Conservation (phyloP, 2,888 invertebrate genomes). For the Troglohyphantes excavatus region DNA sequence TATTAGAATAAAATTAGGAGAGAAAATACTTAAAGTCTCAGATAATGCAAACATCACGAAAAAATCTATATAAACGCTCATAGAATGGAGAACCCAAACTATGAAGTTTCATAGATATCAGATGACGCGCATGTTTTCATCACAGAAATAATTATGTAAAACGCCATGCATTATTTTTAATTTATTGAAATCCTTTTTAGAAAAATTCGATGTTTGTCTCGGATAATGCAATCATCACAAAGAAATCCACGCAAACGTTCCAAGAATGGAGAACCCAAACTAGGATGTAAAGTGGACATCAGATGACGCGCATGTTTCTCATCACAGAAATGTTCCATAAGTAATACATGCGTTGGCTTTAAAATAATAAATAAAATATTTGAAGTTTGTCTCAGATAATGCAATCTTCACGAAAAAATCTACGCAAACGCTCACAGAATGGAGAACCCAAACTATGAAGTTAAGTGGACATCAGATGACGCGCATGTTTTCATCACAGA, state of each 20-base stretch:
- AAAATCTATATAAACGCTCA: neutral
- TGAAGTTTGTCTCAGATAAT: neutral
- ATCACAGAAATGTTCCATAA: constrained; percentile 5
- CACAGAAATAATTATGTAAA: too few species aligned
- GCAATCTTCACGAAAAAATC: constrained; percentile 15
- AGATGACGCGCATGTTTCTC: constrained; percentile 36
- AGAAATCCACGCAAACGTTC: neutral
- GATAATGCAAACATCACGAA: constrained; percentile 33
- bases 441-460: neutral
- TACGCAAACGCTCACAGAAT: neutral
- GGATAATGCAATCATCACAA: constrained; percentile 38
- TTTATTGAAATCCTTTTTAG: too few species aligned
- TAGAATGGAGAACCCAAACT: neutral
- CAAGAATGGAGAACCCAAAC: constrained; percentile 10
- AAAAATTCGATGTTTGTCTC: neutral
- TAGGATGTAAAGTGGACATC: neutral
- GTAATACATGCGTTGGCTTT: too few species aligned
- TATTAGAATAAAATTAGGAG: too few species aligned
- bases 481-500: constrained; percentile 56
- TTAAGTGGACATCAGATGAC: constrained; percentile 30
- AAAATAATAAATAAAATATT: neutral
- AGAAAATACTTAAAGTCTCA: constrained; percentile 5
- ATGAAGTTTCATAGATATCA: neutral
- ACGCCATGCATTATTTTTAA: too few species aligned
- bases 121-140: constrained; percentile 58